Evolutionary conservation across 2,797 vertebrate genomes (phyloP).

Genomic region (Sebastes vulpes): DNA sequence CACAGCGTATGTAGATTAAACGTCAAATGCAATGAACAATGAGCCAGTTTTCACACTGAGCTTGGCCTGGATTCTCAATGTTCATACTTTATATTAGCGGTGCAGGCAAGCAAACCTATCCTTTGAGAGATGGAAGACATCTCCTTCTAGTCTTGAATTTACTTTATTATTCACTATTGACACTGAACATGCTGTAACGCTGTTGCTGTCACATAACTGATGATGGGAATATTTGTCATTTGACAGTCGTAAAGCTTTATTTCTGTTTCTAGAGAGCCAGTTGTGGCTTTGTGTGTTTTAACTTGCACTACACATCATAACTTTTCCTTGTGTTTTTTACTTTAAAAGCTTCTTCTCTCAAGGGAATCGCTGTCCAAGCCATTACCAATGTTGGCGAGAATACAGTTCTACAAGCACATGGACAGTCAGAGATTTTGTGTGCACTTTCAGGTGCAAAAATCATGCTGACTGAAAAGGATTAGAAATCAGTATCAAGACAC

Average conservation of each 20-base stretch:
- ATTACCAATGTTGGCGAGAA: slow-evolving; percentile 60
- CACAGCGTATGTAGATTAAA: slow-evolving; percentile 56
- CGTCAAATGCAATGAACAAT: slow-evolving; percentile 29
- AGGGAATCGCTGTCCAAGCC: slow-evolving; percentile 63
- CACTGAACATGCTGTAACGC: slow-evolving; percentile 9
- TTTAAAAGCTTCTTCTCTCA: slow-evolving; percentile 64
- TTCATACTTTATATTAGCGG: slow-evolving; percentile 25
- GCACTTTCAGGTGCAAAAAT: slow-evolving; percentile 63
- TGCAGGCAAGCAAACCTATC: neutral
- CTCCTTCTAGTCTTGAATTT: neutral
- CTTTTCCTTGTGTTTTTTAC: slow-evolving; percentile 14
- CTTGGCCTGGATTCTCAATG: slow-evolving; percentile 19
- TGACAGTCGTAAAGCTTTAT: slow-evolving; percentile 25
- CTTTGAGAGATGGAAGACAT: slow-evolving; percentile 3
- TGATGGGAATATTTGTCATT: slow-evolving; percentile 18
- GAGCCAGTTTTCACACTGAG: slow-evolving; percentile 37
- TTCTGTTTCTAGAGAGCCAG: slow-evolving; percentile 19
- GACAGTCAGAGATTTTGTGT: slow-evolving; percentile 31
- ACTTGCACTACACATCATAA: slow-evolving; percentile 8
- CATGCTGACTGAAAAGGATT: slow-evolving; percentile 24
- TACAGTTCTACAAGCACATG: slow-evolving; percentile 43
- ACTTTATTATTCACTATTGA: slow-evolving; percentile 14
- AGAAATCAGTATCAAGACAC: slow-evolving; percentile 23
- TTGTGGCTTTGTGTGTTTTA: slow-evolving; percentile 46
- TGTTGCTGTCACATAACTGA: slow-evolving; percentile 22